Conservation (phyloP, 2,797 vertebrate genomes). For the Myotis pilosus region DNA sequence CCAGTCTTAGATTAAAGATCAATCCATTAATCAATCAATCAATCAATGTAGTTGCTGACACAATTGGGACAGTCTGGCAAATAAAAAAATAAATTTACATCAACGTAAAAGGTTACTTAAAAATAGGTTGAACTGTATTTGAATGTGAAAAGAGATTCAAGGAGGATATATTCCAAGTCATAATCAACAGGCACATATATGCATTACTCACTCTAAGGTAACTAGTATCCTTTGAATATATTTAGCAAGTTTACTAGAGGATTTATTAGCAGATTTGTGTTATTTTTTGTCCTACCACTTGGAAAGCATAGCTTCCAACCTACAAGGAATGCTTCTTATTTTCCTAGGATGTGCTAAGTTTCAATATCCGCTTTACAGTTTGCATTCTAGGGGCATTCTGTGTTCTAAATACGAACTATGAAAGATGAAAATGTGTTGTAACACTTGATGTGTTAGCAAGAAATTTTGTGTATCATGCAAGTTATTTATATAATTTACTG, state of each 20-base stretch:
- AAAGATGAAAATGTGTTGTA: slow-evolving; percentile 55
- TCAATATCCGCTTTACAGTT: slow-evolving; percentile 29
- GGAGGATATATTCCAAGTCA: background rate
- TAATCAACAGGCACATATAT: background rate
- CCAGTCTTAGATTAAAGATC: background rate
- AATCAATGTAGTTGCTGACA: background rate
- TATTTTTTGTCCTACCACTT: slow-evolving; percentile 52
- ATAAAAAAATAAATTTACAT: background rate
- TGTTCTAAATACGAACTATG: slow-evolving; percentile 35
- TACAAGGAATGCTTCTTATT: slow-evolving; percentile 26
- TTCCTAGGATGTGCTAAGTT: slow-evolving; percentile 9
- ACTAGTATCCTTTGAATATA: slow-evolving; percentile 14
- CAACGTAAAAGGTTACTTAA: background rate
- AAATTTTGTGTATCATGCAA: slow-evolving; percentile 60
- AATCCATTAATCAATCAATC: background rate
- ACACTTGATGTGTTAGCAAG: slow-evolving; percentile 56
- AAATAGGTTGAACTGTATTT: background rate
- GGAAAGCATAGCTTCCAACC: slow-evolving; percentile 18
- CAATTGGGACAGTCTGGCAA: background rate
- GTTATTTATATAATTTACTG: slow-evolving; percentile 78
- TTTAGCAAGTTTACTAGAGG: slow-evolving; percentile 12
- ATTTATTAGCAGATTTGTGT: slow-evolving; percentile 44
- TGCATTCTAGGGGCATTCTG: slow-evolving; percentile 33
- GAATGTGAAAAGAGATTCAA: background rate
- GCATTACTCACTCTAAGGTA: background rate